phyloP scores from a whole-genome alignment of 2,797 vertebrate species.

The Hyperoplus lanceolatus region DNA sequence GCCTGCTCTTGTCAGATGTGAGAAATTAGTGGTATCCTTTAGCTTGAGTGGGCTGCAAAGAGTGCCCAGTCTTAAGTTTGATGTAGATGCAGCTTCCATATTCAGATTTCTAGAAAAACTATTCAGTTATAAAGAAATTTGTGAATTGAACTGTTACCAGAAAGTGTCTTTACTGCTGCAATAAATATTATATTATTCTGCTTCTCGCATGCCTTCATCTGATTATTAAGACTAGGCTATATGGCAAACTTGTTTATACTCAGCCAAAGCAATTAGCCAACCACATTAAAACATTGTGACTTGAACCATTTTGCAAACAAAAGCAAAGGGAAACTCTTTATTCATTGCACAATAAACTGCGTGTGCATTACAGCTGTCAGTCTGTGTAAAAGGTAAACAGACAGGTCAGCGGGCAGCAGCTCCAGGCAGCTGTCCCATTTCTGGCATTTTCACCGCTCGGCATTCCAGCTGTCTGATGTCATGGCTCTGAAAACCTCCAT shows the following conservation, averaged over 20 bases:
- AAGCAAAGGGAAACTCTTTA: neutral
- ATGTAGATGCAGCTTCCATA: constrained; percentile 39
- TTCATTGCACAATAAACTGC: constrained; percentile 14
- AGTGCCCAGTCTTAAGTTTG: constrained; percentile 1
- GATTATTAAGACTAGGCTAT: neutral
- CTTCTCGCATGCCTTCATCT: constrained; percentile 4
- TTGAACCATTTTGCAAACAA: constrained; percentile 7
- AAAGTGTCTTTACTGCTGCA: constrained; percentile 68
- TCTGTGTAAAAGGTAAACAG: constrained; percentile 65
- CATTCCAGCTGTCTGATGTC: constrained; percentile 97
- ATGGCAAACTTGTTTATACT: neutral
- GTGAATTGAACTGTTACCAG: constrained; percentile 53
- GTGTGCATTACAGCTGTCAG: constrained; percentile 46
- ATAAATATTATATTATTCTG: constrained; percentile 55
- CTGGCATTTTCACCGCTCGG: constrained; percentile 87
- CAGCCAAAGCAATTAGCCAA: neutral
- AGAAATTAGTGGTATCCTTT: constrained; percentile 20
- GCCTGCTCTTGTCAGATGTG: constrained; percentile 14
- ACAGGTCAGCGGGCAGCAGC: constrained; percentile 58
- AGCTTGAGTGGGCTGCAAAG: constrained; percentile 25
- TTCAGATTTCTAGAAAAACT: constrained; percentile 24
- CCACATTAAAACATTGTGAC: neutral
- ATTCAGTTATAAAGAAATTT: constrained; percentile 32
- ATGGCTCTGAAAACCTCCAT: constrained; percentile 81
- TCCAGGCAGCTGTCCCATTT: constrained; percentile 82